Percentiles rank a stretch among this genome's conserved stretches.
phyloP scores from a whole-genome alignment of 2,888 invertebrate genomes.

The Metallyticus violacea region DNA sequence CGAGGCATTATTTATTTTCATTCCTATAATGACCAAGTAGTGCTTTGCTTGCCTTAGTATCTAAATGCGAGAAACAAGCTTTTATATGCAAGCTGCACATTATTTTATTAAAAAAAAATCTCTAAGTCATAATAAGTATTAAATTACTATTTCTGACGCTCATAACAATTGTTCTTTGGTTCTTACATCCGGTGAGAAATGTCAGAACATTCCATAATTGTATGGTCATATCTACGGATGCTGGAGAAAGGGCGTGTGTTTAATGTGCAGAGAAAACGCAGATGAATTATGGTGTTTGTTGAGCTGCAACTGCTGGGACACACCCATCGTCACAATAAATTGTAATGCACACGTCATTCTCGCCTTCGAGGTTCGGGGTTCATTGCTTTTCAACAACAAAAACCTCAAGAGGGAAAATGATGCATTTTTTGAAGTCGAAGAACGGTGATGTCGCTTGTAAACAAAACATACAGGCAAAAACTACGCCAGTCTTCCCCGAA shows the following conservation, averaged over 20 bases:
- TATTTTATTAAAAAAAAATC: too few species aligned
- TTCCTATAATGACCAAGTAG: too few species aligned
- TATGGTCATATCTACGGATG: neutral
- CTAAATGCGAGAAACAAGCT: too few species aligned
- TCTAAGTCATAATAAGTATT: too few species aligned
- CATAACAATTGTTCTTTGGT: too few species aligned
- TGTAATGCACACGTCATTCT: neutral
- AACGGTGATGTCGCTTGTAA: neutral
- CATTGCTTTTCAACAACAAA: neutral
- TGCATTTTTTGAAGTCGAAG: neutral
- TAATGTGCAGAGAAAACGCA: neutral
- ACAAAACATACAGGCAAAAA: neutral
- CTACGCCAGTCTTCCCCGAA: neutral
- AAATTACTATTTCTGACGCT: too few species aligned
- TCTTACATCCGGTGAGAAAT: too few species aligned
- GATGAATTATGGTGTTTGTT: neutral
- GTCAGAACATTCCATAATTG: too few species aligned
- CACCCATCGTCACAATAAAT: neutral
- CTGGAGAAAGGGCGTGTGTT: neutral
- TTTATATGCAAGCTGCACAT: too few species aligned
- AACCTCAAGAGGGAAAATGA: neutral
- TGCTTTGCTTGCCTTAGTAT: too few species aligned
- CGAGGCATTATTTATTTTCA: too few species aligned
- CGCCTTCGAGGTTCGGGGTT: neutral
- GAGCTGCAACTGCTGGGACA: neutral